Conservation (phyloP, 2,797 vertebrate species). For the Crypturellus tataupa region DNA sequence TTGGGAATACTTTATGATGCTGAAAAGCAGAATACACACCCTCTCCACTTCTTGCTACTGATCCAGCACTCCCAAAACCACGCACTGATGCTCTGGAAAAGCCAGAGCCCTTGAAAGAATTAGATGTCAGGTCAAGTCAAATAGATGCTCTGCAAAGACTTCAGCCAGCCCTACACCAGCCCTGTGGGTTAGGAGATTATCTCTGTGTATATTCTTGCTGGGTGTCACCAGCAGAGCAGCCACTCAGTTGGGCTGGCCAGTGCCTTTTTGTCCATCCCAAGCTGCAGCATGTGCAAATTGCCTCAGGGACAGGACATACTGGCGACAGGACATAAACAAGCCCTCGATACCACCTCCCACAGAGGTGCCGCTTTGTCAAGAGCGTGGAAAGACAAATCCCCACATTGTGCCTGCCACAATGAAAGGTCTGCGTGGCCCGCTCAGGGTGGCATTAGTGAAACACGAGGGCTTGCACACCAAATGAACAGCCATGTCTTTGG, state of each 20-base stretch:
- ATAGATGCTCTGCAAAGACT: neutral
- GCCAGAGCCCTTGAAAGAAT: neutral
- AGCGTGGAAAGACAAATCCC: constrained; percentile 58
- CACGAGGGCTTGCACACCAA: neutral
- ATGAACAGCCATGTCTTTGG: neutral
- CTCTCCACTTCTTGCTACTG: neutral
- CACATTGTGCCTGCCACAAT: constrained; percentile 26
- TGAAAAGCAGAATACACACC: neutral
- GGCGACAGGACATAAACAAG: neutral
- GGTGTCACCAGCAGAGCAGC: constrained; percentile 30
- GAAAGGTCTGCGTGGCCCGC: neutral
- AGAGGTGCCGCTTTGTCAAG: constrained; percentile 10
- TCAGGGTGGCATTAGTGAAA: neutral
- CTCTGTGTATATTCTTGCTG: neutral
- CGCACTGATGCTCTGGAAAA: neutral
- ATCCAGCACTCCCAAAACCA: neutral
- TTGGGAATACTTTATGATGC: neutral
- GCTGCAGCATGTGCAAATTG: neutral
- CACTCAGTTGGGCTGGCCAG: accelerated
- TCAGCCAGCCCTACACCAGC: neutral
- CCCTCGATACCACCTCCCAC: neutral
- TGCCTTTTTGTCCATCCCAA: neutral
- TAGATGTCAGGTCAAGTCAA: neutral
- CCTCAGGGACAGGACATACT: neutral
- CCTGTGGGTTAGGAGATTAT: neutral